Percentiles rank a stretch among this genome's conserved stretches.
phyloP scores from a whole-genome alignment of 2,888 invertebrate species.

The Eupithecia centaureata region DNA sequence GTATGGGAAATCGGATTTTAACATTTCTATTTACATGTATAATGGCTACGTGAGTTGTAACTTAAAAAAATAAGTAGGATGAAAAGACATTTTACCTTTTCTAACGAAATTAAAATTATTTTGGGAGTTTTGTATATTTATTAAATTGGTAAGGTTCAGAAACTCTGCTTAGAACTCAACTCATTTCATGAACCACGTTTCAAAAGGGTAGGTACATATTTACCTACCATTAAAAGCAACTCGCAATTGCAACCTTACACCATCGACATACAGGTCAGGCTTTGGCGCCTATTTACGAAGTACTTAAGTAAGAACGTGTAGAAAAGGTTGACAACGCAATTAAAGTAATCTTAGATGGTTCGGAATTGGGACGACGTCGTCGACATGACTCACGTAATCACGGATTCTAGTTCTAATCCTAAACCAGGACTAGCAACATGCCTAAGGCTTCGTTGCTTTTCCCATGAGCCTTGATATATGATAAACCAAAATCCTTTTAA shows the following conservation, averaged over 20 bases:
- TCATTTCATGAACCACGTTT: background rate
- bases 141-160: too few species aligned
- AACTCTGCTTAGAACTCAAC: background rate
- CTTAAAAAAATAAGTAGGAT: too few species aligned
- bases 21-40: constrained; percentile 13
- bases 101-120: too few species aligned
- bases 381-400: constrained; percentile 58
- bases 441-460: background rate
- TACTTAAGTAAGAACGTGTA: constrained; percentile 14
- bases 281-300: background rate
- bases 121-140: too few species aligned
- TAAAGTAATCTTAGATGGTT: constrained; percentile 62
- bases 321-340: constrained; percentile 61
- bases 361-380: constrained; percentile 54
- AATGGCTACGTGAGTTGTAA: too few species aligned
- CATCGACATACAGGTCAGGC: constrained; percentile 13
- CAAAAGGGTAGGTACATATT: background rate
- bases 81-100: too few species aligned
- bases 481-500: background rate
- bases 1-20: constrained; percentile 22
- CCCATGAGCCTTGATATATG: background rate
- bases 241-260: constrained; percentile 19
- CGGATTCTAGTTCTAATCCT: constrained; percentile 17
- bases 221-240: background rate
- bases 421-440: background rate